Conservation (phyloP, 2,797 vertebrate genomes). For the Morelia viridis region DNA sequence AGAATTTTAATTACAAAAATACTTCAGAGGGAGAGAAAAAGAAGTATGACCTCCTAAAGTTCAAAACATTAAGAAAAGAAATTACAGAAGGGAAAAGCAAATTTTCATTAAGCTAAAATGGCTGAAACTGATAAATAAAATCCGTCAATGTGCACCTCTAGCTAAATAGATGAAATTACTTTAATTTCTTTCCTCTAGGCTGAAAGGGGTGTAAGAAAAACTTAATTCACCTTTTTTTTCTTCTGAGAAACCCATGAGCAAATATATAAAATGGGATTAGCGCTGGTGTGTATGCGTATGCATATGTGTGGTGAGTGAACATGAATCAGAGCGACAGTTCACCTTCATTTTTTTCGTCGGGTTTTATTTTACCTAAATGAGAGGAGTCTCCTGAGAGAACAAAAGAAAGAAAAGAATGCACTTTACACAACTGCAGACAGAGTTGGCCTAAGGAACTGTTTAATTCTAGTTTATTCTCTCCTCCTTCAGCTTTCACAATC, state of each 20-base stretch:
- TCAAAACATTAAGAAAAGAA: neutral
- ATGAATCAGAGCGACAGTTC: conserved; percentile 65
- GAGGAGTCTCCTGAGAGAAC: conserved; percentile 62
- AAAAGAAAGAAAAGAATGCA: conserved; percentile 63
- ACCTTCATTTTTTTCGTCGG: conserved; percentile 55
- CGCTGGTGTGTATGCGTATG: conserved; percentile 34
- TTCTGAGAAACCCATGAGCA: conserved; percentile 60
- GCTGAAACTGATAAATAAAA: neutral
- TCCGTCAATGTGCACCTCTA: neutral
- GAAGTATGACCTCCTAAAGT: neutral
- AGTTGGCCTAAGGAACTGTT: conserved; percentile 70
- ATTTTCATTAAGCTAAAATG: neutral
- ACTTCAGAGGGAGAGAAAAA: neutral
- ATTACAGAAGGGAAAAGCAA: neutral
- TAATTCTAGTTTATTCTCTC: conserved; percentile 70
- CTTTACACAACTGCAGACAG: conserved; percentile 64
- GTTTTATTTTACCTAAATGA: conserved; percentile 66
- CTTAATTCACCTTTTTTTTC: conserved; percentile 1
- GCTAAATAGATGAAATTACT: conserved; percentile 9
- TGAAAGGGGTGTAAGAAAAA: conserved; percentile 18
- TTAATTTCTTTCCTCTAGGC: neutral
- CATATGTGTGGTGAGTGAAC: conserved; percentile 44
- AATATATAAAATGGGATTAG: conserved; percentile 58
- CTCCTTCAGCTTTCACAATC: conserved; percentile 70
- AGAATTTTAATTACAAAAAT: neutral